Conservation (phyloP, 2,797 vertebrate species). For the Lepus oiostolus region DNA sequence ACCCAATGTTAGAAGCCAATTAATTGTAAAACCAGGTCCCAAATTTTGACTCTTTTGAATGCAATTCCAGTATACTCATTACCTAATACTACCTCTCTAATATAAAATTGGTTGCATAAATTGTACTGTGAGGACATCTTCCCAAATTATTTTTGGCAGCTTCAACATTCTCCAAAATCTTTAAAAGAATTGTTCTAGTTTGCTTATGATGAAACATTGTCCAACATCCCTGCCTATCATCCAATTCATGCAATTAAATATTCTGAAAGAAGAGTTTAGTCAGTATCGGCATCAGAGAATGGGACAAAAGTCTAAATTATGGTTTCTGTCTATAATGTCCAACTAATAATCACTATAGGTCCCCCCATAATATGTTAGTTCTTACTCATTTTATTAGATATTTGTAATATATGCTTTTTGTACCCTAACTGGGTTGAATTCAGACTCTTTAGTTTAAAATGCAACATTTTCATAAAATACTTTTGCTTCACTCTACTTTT, state of each 20-base stretch:
- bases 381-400: constrained; percentile 14
- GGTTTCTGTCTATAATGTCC: not conserved
- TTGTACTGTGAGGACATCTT: constrained; percentile 31
- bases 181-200: constrained; percentile 39
- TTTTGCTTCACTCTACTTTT: constrained; percentile 44
- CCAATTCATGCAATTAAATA: constrained; percentile 39
- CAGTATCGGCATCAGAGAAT: not conserved
- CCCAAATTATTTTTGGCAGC: constrained; percentile 40
- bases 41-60: constrained; percentile 23
- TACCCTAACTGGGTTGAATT: not conserved
- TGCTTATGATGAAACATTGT: not conserved
- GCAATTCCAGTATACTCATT: not conserved
- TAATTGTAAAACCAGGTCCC: constrained; percentile 1
- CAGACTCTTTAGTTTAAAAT: not conserved
- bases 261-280: constrained; percentile 55
- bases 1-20: not conserved
- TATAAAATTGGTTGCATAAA: constrained; percentile 43
- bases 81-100: not conserved
- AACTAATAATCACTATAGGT: constrained; percentile 38
- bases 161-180: constrained; percentile 48
- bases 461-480: constrained; percentile 28
- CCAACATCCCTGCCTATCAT: not conserved
- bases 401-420: not conserved
- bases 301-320: not conserved
- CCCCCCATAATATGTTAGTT: not conserved